Percentiles rank a stretch among this genome's conserved stretches.
Evolutionary conservation across 2,113 vertebrate species (phyloP).

Genomic region (Ellobius talpinus): DNA sequence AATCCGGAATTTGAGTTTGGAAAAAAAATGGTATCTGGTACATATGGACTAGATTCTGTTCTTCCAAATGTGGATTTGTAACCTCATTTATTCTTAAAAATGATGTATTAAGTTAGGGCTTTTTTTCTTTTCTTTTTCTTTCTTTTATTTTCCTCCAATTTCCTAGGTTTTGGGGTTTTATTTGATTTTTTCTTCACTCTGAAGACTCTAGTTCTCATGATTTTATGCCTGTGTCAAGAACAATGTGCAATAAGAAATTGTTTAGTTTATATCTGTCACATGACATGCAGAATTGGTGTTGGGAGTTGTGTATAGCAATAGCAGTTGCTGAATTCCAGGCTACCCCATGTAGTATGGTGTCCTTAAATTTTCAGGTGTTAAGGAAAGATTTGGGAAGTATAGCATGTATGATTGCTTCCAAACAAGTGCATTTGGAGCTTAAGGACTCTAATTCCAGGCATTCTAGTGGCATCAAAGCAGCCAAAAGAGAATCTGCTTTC

Average conservation of each 20-base stretch:
- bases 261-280: conserved; percentile 23
- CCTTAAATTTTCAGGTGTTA: not conserved
- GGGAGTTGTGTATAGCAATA: conserved; percentile 12
- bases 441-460: conserved; percentile 24
- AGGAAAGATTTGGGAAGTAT: conserved; percentile 17
- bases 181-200: conserved; percentile 34
- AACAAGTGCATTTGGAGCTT: conserved; percentile 16
- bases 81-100: conserved; percentile 85
- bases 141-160: not conserved
- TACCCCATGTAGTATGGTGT: not conserved
- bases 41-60: conserved; percentile 87
- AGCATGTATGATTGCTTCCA: conserved; percentile 10
- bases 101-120: conserved; percentile 75
- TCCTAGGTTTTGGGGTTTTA: conserved; percentile 20
- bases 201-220: conserved; percentile 61
- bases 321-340: not conserved
- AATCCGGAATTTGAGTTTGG: conserved; percentile 84
- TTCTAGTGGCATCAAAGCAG: not conserved
- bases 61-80: conserved; percentile 84
- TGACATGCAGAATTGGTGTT: not conserved
- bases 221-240: conserved; percentile 67
- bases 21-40: conserved; percentile 82
- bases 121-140: not conserved
- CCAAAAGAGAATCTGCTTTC: not conserved
- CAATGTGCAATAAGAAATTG: conserved; percentile 70